Evolutionary conservation across 2,888 invertebrate genomes (phyloP), one percentile per base, ranked within the genome.

Genomic region (Listrodromus nycthemerus): DNA sequence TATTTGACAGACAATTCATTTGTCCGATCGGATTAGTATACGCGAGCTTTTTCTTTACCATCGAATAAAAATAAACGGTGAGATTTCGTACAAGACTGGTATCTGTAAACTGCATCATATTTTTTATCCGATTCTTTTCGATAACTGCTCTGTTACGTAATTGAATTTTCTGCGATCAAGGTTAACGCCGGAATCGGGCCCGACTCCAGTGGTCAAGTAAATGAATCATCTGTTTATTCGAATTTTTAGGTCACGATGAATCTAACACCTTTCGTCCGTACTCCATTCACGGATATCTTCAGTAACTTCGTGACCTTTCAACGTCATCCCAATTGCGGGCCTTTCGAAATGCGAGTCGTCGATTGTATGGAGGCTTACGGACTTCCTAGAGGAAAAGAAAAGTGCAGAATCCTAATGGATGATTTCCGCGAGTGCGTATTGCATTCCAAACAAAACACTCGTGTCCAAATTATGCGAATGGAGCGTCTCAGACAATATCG

Each of bases 351-450:
- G 91, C 94, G 95, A 41, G 95, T 95, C 89, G 95, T 96, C 94
- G 96, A 97, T 86, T 98, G 97, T 89, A 90, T 97, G 67, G 97
- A 97, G 90, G 97, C 97, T 2, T 97, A 97, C 87, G 98, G 97
- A 1, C 88, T 95, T 10, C 95, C 95, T n/a, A 94, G 94, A 55
- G 96, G 96, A 0, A 88, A 93, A 48, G 90, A 89, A n/a, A 95
- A 96, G 90, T 98, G 98, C 91, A 90, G 92, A 4, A 92, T 94
- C 73, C 91, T 96, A 7, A 94, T 96, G 78, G 94, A 94, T 0
- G 97, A 98, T 92, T 96, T 96, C 88, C 94, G 95, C 82, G 97
- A 98, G 93, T 98, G 98, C 88, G 93, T 95, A 19, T 93, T 94
- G 1, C 92, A 94, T 85, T 92, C 92, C 0, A 96, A 96, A 90